Percentiles rank a stretch among this genome's conserved stretches.
Conservation (phyloP, 2,797 vertebrate species). For the Selene dorsalis region DNA sequence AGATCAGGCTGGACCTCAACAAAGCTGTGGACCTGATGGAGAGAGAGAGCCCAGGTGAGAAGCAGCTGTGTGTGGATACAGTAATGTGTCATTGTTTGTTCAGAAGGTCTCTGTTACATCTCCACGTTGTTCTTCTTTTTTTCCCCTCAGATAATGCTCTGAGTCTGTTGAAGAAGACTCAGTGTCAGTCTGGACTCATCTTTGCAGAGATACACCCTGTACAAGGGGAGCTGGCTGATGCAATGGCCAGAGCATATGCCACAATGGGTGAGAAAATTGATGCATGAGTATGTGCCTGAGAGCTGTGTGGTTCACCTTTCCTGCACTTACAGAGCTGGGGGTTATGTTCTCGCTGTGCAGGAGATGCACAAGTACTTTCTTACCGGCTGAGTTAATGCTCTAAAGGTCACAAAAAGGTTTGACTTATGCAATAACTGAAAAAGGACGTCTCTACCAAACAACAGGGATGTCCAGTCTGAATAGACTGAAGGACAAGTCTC, state of each 20-base stretch:
- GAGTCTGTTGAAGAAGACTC: conserved; percentile 78
- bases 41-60: conserved; percentile 81
- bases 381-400: background rate
- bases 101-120: background rate
- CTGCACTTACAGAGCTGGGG: background rate
- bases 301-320: conserved; percentile 2
- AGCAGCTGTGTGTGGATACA: background rate
- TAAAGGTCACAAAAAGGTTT: background rate
- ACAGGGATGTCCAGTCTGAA: background rate
- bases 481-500: background rate
- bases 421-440: background rate
- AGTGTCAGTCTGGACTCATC: conserved; percentile 76
- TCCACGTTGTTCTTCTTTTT: conserved; percentile 12
- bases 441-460: background rate
- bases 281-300: conserved; percentile 64
- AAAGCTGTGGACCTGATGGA: conserved; percentile 83
- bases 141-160: conserved; percentile 83
- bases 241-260: conserved; percentile 88
- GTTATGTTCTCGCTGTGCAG: background rate
- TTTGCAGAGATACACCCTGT: conserved; percentile 86
- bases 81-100: background rate
- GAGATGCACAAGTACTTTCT: background rate
- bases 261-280: conserved; percentile 83
- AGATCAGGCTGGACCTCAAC: conserved; percentile 76
- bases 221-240: conserved; percentile 89